Base-by-base conservation (phyloP, 1,140 invertebrate species). In the Carposina sasakii region DNA sequence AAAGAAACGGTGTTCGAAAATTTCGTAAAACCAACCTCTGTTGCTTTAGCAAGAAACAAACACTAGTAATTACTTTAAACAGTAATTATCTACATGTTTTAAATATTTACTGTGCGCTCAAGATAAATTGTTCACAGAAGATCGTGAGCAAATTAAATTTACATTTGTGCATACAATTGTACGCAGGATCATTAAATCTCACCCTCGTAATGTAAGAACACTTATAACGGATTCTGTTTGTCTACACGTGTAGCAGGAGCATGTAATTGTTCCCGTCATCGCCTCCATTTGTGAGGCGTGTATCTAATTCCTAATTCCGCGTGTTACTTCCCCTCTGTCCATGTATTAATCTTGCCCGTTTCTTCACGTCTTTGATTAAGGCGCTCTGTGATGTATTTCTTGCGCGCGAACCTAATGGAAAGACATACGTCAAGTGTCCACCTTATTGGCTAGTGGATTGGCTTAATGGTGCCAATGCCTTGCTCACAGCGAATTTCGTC, bases 351-450 rank as follows among this genome's bases (percentile, higher is more conserved):
- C 73, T 72, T 63, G 56, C 50, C 58, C 51, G 62, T 60, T 69
- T 68, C 60, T 64, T 71, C 66, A 58, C 63, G 67, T 70, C 76
- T 75, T 81, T 84, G 76, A 84, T 84, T 84, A 81, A 81, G 69
- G 63, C 66, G 48, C 48, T 59, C 63, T 48, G 71, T 84, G 77
- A 84, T 81, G 75, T 78, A 84, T 84, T 78, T 78, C 71, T 76
- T 78, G 67, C 65, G 57, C 61, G 71, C 63, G 58, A 67, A 74
- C 71, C 70, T 84, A 84, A 84, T 81, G 76, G 73, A 71, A 81
- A 71, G 63, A 54, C 75, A 78, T 84, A 76, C 71, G 65, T 84
- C 81, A 84, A 81, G 75, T 76, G 70, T 74, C 81, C 60, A 75
- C 76, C 63, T 75, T 81, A 83, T 83, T 81, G 73, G 72, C 64